Conservation (phyloP, 2,888 invertebrate species). For the Megamerina dolium region DNA sequence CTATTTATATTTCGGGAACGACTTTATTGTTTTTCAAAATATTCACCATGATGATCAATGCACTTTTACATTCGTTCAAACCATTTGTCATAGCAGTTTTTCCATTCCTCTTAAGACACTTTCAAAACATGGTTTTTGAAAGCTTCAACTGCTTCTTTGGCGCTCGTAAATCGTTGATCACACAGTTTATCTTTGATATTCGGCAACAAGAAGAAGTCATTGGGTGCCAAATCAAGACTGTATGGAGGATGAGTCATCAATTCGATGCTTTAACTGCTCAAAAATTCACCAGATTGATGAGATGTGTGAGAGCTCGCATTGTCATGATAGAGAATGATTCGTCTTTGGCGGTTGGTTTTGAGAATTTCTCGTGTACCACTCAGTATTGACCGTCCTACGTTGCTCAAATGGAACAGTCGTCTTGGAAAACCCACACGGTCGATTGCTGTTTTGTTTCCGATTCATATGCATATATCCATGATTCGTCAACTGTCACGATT, state of each 20-base stretch:
- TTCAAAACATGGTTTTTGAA: not conserved
- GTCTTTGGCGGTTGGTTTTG: not conserved
- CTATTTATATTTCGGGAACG: too few species aligned
- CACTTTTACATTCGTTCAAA: not conserved
- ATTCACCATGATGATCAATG: too few species aligned
- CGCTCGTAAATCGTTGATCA: too few species aligned
- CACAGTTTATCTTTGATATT: too few species aligned
- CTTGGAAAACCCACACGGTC: not conserved
- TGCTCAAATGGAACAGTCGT: not conserved
- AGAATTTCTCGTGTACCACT: not conserved
- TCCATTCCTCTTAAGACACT: not conserved
- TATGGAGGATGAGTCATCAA: not conserved
- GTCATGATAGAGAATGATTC: not conserved
- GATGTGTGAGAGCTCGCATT: not conserved
- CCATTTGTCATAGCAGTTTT: not conserved
- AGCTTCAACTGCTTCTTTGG: not conserved
- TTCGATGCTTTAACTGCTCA: not conserved
- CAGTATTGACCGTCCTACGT: not conserved
- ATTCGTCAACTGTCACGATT: conserved; percentile 4
- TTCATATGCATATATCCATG: conserved; percentile 2
- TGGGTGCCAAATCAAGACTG: too few species aligned
- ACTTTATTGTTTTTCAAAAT: not conserved
- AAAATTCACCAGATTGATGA: not conserved
- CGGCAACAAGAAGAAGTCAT: not conserved
- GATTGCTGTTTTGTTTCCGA: conserved; percentile 4